Percentiles rank a stretch among this genome's conserved stretches.
Conservation (phyloP, 1,140 invertebrate species). For the Andricus grossulariae region DNA sequence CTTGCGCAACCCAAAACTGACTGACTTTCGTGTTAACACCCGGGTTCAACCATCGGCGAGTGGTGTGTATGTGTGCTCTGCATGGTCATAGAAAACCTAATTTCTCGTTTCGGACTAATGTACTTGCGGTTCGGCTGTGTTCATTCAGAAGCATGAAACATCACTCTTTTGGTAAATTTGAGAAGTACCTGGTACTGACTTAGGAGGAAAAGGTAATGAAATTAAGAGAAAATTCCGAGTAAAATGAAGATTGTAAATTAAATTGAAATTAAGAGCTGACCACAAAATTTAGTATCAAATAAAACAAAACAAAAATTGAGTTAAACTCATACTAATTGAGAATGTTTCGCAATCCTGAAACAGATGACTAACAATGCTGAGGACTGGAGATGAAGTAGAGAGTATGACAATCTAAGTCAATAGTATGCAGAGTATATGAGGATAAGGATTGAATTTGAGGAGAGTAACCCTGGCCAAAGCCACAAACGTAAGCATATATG, state of each 20-base stretch:
- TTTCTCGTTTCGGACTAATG: conserved; percentile 47
- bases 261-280: background rate
- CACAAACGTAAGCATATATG: conserved; percentile 42
- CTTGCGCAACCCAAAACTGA: conserved; percentile 50
- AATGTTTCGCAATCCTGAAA: conserved; percentile 51
- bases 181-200: conserved; percentile 47
- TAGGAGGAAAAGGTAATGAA: conserved; percentile 20
- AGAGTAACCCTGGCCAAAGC: background rate
- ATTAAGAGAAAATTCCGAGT: conserved; percentile 37
- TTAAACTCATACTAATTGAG: conserved; percentile 49
- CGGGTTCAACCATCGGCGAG: conserved; percentile 43
- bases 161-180: conserved; percentile 44
- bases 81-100: conserved; percentile 39
- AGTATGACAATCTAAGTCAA: conserved; percentile 30
- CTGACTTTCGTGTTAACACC: conserved; percentile 42
- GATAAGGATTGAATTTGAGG: conserved; percentile 39
- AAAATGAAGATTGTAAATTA: background rate
- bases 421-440: conserved; percentile 54
- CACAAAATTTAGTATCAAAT: background rate
- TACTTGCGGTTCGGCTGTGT: conserved; percentile 45
- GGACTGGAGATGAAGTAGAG: background rate
- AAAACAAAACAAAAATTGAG: conserved; percentile 7
- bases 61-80: conserved; percentile 51
- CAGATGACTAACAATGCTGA: conserved; percentile 39
- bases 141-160: conserved; percentile 52